These are phyloP conservation scores for Apodemia duryi DNA, from an alignment of 2,888 invertebrate genomes.

Conservation along the genomic window DNA sequence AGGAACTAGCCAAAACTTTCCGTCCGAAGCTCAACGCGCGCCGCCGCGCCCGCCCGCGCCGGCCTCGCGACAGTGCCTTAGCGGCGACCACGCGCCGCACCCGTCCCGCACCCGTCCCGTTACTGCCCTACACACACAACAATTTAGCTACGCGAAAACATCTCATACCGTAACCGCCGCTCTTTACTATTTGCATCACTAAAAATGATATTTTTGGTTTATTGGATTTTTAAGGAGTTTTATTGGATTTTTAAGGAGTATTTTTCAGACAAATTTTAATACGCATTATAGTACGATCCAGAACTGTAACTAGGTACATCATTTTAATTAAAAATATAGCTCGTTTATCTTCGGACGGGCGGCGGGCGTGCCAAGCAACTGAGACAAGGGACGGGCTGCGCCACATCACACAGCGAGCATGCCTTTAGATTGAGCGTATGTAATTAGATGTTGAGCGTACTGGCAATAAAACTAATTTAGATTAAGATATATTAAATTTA, in stretches of 20 bases:
- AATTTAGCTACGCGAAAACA: neutral
- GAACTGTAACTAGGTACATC: neutral
- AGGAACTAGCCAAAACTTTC: slow-evolving; percentile 72
- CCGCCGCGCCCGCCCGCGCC: slow-evolving; percentile 45
- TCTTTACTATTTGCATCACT: neutral
- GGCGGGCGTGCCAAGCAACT: slow-evolving; percentile 44
- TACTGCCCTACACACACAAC: neutral
- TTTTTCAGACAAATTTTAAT: neutral
- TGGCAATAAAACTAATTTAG: slow-evolving; percentile 72
- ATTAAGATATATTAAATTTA: slow-evolving; percentile 59
- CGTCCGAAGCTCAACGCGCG: slow-evolving; percentile 70
- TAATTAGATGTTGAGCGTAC: slow-evolving; percentile 61
- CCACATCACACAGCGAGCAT: slow-evolving; percentile 51
- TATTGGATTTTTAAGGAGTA: neutral
- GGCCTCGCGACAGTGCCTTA: slow-evolving; percentile 59
- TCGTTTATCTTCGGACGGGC: slow-evolving; percentile 34
- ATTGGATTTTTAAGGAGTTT: neutral
- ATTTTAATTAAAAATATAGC: neutral
- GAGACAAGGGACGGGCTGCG: slow-evolving; percentile 48
- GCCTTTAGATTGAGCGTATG: slow-evolving; percentile 67
- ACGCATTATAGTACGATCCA: neutral
- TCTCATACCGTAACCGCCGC: slow-evolving; percentile 7
- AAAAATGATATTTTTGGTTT: neutral
- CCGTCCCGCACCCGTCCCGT: slow-evolving; percentile 20
- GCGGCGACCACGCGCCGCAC: slow-evolving; percentile 34